Evolutionary conservation across 2,888 invertebrate species (phyloP).

Genomic region (Tipula lateralis): DNA sequence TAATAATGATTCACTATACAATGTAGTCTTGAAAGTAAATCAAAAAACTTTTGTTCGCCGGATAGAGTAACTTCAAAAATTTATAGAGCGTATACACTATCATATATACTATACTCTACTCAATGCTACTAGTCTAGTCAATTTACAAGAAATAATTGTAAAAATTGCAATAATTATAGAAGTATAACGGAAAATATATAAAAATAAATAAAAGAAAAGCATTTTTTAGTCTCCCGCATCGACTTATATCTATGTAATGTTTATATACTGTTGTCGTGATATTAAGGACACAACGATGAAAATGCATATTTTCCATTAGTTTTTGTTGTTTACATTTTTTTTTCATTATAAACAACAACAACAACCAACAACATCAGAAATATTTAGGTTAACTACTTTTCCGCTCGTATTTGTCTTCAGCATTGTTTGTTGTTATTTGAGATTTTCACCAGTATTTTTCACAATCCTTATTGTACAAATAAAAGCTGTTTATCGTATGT

Average conservation of each 20-base stretch:
- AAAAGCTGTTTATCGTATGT: neutral
- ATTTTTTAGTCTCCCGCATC: slow-evolving; percentile 11
- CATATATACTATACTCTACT: neutral
- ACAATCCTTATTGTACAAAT: neutral
- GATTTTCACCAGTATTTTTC: neutral
- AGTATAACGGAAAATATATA: neutral
- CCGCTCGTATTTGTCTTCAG: neutral
- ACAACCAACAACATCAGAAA: neutral
- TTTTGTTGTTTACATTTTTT: neutral
- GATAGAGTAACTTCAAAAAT: neutral
- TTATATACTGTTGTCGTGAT: neutral
- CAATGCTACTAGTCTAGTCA: neutral
- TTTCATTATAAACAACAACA: neutral
- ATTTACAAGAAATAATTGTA: neutral
- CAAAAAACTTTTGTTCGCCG: too few species aligned
- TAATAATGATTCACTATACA: too few species aligned
- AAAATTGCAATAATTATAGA: slow-evolving; percentile 11
- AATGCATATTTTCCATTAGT: neutral
- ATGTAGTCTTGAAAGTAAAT: neutral
- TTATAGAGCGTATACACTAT: neutral
- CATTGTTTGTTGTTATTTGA: neutral
- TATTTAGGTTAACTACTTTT: slow-evolving; percentile 1
- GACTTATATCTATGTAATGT: neutral
- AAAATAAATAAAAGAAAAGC: neutral
- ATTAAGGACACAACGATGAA: neutral